phyloP scores from a whole-genome alignment of 1,140 invertebrate genomes.

The Drosophila hydei region DNA sequence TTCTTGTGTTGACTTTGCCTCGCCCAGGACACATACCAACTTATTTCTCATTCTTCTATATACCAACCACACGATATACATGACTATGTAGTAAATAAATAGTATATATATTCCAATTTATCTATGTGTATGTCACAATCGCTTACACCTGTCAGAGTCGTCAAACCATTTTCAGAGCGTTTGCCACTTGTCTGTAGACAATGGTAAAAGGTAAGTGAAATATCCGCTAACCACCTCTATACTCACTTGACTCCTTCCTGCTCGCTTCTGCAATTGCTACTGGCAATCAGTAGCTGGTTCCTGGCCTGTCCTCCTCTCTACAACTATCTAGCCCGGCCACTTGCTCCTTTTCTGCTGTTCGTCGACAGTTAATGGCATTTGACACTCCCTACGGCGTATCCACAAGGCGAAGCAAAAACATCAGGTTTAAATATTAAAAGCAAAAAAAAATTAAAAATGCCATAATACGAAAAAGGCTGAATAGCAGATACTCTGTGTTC shows the following conservation, averaged over 20 bases:
- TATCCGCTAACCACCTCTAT: constrained; percentile 43
- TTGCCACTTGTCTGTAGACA: constrained; percentile 64
- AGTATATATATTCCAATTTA: constrained; percentile 4
- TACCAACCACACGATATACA: background rate
- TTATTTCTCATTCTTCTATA: constrained; percentile 28
- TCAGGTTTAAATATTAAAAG: constrained; percentile 51
- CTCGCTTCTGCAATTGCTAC: constrained; percentile 5
- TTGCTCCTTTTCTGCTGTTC: constrained; percentile 54
- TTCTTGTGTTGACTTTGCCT: constrained; percentile 39
- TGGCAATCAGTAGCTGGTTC: constrained; percentile 67
- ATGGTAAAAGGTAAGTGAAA: constrained; percentile 61
- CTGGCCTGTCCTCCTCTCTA: background rate
- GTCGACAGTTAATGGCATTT: constrained; percentile 78
- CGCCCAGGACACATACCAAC: constrained; percentile 32
- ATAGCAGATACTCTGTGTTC: constrained; percentile 7
- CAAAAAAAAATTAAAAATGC: no score
- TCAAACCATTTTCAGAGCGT: constrained; percentile 65
- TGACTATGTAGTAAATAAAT: constrained; percentile 6
- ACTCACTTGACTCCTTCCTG: background rate
- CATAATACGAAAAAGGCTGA: constrained; percentile 5
- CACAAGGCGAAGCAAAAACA: constrained; percentile 58
- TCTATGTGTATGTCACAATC: constrained; percentile 47
- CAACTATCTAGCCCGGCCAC: constrained; percentile 46
- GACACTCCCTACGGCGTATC: constrained; percentile 60
- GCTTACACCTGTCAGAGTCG: constrained; percentile 58